A percentile compares a stretch with the other conserved stretches of the same genome.
phyloP scores from a whole-genome alignment of 1,140 invertebrate species.

The Charaxes varanes region DNA sequence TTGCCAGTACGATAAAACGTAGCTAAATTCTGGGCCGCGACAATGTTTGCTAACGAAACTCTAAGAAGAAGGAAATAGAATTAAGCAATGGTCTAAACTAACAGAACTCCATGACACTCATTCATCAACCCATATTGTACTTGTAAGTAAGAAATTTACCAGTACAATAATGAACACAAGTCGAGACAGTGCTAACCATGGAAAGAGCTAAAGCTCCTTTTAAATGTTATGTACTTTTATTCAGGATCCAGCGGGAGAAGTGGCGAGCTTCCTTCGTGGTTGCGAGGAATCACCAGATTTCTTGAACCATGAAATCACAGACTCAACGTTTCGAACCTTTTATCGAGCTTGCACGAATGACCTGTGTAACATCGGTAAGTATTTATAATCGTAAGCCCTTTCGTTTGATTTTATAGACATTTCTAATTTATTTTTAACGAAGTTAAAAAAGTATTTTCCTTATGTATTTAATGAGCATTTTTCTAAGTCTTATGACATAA shows the following conservation, averaged over 20 bases:
- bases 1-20: too few relatives aligned
- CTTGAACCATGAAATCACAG: conserved; percentile 64
- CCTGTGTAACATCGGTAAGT: conserved; percentile 71
- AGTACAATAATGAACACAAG: too few relatives aligned
- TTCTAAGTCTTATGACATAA: too few relatives aligned
- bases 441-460: neutral
- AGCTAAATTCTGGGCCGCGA: too few relatives aligned
- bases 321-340: conserved; percentile 62
- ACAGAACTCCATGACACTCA: too few relatives aligned
- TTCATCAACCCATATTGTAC: too few relatives aligned
- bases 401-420: too few relatives aligned
- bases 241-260: conserved; percentile 63
- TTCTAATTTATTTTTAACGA: conserved; percentile 1
- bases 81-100: too few relatives aligned
- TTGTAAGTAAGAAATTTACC: too few relatives aligned
- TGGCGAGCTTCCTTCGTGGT: conserved; percentile 65
- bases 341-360: conserved; percentile 68
- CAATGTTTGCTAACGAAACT: too few relatives aligned
- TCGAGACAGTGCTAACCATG: too few relatives aligned
- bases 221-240: conserved; percentile 10
- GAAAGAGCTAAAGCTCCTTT: neutral
- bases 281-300: conserved; percentile 63
- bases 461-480: neutral
- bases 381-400: neutral
- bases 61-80: too few relatives aligned